Evolutionary conservation across 2,888 invertebrate genomes (phyloP), one percentile per base, ranked within the genome.

Genomic region (Callinectes sapidus): DNA sequence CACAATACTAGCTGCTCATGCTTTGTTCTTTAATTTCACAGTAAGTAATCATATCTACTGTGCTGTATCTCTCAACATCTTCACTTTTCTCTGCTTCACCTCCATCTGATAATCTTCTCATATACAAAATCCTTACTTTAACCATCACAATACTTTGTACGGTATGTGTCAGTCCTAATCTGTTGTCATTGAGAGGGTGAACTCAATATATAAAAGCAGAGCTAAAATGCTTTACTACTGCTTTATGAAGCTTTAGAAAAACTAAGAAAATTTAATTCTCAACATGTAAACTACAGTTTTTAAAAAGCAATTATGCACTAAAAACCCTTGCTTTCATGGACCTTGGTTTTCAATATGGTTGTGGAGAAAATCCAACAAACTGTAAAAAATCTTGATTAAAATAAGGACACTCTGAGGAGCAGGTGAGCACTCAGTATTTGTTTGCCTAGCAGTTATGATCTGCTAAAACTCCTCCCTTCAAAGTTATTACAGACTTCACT

Each of bases 241-340:
- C 35, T 81, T 81, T 81, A 81, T 35, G 81, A 81, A 81, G 35
- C 81, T 32, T 28, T 81, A 81, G 81, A 35, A 81, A 81, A 35
- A 71, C 28, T 71, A 35, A 35, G 13, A 35, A 35, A 35, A 81
- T 35, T 18, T 32, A 6, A 77, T 32, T 77, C n/a, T 77, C 0
- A 77, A 77, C 28, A 71, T n/a, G 2, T 71, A 28, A n/a, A 28
- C 71, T 71, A 71, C 71, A 28, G 71, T 71, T 71, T 71, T n/a
- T n/a, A 28, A 8, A 28, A 71, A 71, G 71, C 71, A 71, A 71
- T 71, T 71, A 28, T n/a, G 28, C n/a, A 71, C 13, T 71, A 28
- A 71, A 71, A 28, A 71, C 71, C 71, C 71, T 71, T 71, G 71
- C n/a, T 71, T 71, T 71, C 71, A 71, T 71, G 71, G 71, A 71